Conservation (phyloP, 1,140 invertebrate genomes). For the Campoletis sonorensis region DNA sequence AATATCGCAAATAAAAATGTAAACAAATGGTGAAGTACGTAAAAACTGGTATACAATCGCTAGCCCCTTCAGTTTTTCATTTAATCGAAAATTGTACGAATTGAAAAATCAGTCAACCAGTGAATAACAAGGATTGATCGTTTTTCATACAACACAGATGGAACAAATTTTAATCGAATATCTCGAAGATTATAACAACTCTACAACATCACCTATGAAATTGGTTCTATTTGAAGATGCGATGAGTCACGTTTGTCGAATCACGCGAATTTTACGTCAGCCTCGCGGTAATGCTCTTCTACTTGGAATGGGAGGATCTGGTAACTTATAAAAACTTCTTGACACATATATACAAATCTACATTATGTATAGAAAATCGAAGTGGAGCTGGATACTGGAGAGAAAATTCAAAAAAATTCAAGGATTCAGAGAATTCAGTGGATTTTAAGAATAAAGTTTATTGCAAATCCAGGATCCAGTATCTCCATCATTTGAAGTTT, state of each 20-base stretch:
- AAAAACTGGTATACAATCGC: no score
- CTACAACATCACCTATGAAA: slow-evolving; percentile 82
- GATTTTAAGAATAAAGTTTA: no score
- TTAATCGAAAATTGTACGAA: not conserved
- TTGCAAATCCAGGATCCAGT: no score
- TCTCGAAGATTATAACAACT: slow-evolving; percentile 83
- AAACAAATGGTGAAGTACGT: no score
- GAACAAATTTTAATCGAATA: slow-evolving; percentile 72
- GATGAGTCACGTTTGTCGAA: slow-evolving; percentile 82
- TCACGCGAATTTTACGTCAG: slow-evolving; percentile 81
- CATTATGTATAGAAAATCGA: no score
- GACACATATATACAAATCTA: no score
- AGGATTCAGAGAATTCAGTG: not conserved
- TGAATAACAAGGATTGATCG: not conserved
- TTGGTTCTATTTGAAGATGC: slow-evolving; percentile 84
- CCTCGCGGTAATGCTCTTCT: slow-evolving; percentile 79
- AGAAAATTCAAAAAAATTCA: no score
- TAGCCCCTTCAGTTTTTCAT: not conserved
- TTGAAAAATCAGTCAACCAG: not conserved
- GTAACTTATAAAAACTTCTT: slow-evolving; percentile 56
- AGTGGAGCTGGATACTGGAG: no score
- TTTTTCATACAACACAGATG: slow-evolving; percentile 59
- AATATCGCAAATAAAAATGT: no score
- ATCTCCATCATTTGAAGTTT: no score
- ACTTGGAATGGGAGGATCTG: slow-evolving; percentile 83